Base-by-base conservation (phyloP, 2,113 vertebrate genomes). In the Prinia subflava region DNA sequence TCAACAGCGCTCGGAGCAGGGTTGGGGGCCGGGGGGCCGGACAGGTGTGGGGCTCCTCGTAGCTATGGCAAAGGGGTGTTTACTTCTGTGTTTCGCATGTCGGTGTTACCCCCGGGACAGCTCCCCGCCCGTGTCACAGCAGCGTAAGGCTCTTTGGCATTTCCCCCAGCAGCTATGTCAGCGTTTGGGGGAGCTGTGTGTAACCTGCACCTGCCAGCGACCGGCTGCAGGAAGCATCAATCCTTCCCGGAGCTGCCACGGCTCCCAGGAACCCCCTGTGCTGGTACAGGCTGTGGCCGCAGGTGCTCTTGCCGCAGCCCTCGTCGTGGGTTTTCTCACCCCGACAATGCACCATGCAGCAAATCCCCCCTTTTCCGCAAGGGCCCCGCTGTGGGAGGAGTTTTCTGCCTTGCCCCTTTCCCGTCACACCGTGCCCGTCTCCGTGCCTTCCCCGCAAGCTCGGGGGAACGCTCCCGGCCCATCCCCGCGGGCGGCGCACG, bases 1-100 rank as follows among this genome's bases (percentile, higher is more conserved):
- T 88, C 83, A 97, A 96, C 94, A 96, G 92, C 24, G 3, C 22
- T 3, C 1, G 1, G 57, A 68, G 76, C 35, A 3, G 81, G 65
- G 8, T 3, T 33, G 23, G 49, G 84, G 59, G 33, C 67, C 24
- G 53, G 35, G 33, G 35, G 22, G 11, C 21, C 35, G 14, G 41
- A 50, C 93, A 94, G 92, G 93, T 92, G 95, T 2, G 16, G 80
- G 60, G 60, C 33, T 90, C 19, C 60, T 64, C 1, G 89, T 94
- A 95, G 83, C 95, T 75, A 94, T 91, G 89, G 96, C 68, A 82
- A 95, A 94, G 52, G 37, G 67, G 10, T 95, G 88, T 95, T 97
- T 94, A 92, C 39, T 64, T 65, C 52, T 56, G 42, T 96, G 91
- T 95, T 97, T 93, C 78, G 52, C 7, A 2, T 3, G 27, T 22